A percentile compares a stretch with the other conserved stretches of the same genome.
Evolutionary conservation across 2,113 vertebrate species (phyloP).

Genomic region (Sander lucioperca): DNA sequence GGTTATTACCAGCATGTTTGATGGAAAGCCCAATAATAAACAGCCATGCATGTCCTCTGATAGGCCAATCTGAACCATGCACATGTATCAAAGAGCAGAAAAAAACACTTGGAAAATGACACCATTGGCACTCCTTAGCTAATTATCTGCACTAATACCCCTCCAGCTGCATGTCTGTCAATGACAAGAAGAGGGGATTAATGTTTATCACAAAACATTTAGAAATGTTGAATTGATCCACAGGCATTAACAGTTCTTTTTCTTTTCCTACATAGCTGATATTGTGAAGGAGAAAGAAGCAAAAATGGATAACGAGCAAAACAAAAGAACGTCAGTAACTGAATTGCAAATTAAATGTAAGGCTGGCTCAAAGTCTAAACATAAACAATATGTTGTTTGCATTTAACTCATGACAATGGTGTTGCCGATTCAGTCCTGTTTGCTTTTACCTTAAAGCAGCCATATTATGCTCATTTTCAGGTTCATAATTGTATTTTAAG

Average conservation of each 20-base stretch:
- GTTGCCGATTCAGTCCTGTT: constrained; percentile 1
- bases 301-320: neutral
- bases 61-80: constrained; percentile 18
- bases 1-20: constrained; percentile 48
- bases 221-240: constrained; percentile 34
- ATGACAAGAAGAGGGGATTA: constrained; percentile 48
- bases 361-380: neutral
- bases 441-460: neutral
- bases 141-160: constrained; percentile 59
- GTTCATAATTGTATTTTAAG: too few species aligned
- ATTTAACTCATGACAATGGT: neutral
- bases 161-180: constrained; percentile 44
- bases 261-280: constrained; percentile 3
- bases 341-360: constrained; percentile 18
- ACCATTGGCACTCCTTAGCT: constrained; percentile 53
- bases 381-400: neutral
- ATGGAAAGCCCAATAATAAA: constrained; percentile 35
- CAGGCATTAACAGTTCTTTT: constrained; percentile 1
- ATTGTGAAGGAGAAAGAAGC: neutral
- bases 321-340: neutral
- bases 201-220: constrained; percentile 34
- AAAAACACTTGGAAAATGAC: constrained; percentile 38
- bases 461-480: too few species aligned
- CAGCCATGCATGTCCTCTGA: constrained; percentile 23
- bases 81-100: constrained; percentile 33